Conservation (phyloP, 1,140 invertebrate species). For the Drosophila mojavensis region DNA sequence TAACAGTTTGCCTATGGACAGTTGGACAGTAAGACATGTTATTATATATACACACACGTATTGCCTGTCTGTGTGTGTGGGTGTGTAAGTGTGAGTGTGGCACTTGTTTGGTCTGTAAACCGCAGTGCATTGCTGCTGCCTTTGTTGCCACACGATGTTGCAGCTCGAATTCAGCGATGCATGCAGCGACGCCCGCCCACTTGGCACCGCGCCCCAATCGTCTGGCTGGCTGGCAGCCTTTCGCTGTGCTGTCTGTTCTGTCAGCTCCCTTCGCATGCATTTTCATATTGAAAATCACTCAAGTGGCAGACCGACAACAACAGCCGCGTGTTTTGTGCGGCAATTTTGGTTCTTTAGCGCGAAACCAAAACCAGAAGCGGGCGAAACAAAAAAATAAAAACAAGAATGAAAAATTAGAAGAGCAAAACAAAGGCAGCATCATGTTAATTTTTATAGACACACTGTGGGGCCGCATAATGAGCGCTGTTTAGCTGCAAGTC, state of each 20-base stretch:
- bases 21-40: constrained; percentile 9
- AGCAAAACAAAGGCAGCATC: constrained; percentile 37
- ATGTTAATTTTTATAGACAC: constrained; percentile 76
- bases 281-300: constrained; percentile 81
- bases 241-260: constrained; percentile 45
- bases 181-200: constrained; percentile 56
- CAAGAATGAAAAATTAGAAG: not conserved
- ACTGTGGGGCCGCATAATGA: constrained; percentile 61
- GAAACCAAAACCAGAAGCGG: constrained; percentile 29
- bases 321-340: constrained; percentile 62
- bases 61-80: constrained; percentile 14
- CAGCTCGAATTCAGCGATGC: constrained; percentile 69
- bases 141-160: constrained; percentile 62
- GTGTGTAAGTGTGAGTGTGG: constrained; percentile 22
- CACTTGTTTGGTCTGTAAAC: constrained; percentile 65
- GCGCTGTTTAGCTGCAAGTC: constrained; percentile 56
- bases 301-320: constrained; percentile 72
- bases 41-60: constrained; percentile 9
- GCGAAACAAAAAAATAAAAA: constrained; percentile 4
- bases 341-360: constrained; percentile 66
- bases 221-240: constrained; percentile 16
- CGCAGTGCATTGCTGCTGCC: constrained; percentile 51
- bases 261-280: constrained; percentile 55
- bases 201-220: constrained; percentile 20
- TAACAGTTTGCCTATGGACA: constrained; percentile 9